Percentiles rank a stretch among this genome's conserved stretches.
Conservation (phyloP, 2,113 vertebrate species). For the Hemiprocne comata region DNA sequence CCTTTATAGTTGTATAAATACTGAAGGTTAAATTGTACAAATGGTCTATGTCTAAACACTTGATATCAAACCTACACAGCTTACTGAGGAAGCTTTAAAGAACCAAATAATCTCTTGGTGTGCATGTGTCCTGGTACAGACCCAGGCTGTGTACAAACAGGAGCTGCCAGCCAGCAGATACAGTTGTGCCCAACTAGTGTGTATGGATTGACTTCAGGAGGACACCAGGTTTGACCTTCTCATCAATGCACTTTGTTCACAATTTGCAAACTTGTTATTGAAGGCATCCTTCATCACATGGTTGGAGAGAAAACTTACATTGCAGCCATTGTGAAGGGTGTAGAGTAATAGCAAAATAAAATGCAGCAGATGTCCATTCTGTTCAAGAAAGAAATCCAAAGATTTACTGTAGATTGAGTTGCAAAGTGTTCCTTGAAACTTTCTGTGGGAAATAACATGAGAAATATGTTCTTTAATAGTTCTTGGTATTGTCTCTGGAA, state of each 20-base stretch:
- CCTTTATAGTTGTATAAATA: constrained; percentile 59
- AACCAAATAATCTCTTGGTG: neutral
- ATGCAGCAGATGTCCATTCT: neutral
- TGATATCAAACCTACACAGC: neutral
- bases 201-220: neutral
- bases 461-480: neutral
- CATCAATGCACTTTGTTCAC: neutral
- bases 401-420: neutral
- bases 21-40: constrained; percentile 63
- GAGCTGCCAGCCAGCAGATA: neutral
- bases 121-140: neutral
- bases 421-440: neutral
- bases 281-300: neutral
- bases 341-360: neutral
- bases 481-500: neutral
- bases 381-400: neutral
- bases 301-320: neutral
- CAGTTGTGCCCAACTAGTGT: neutral
- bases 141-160: neutral
- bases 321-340: neutral
- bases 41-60: constrained; percentile 19
- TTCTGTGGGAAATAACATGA: neutral
- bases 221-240: neutral
- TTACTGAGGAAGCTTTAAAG: neutral
- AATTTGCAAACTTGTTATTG: neutral